Evolutionary conservation across 2,888 invertebrate genomes (phyloP).

Genomic region (Urechis unicinctus): DNA sequence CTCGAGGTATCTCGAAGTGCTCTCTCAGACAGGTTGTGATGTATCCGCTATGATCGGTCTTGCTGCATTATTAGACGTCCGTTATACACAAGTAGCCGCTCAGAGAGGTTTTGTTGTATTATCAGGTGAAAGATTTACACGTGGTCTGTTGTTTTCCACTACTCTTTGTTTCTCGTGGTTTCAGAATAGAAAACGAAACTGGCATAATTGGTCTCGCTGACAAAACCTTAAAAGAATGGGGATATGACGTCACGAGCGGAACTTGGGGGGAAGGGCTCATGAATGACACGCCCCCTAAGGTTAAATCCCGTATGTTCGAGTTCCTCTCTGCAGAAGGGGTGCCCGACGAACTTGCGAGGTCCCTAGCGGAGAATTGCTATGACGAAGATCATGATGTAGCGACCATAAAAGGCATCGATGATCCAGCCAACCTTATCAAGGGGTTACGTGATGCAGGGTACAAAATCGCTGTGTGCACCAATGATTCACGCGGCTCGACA

Average conservation of each 20-base stretch:
- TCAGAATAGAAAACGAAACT: not conserved
- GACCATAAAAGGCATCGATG: not conserved
- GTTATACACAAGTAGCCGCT: too few relatives aligned
- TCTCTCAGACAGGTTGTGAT: too few relatives aligned
- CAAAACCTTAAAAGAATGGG: not conserved
- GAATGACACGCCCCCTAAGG: not conserved
- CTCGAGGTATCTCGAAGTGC: too few relatives aligned
- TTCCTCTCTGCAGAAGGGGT: not conserved
- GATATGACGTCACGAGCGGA: not conserved
- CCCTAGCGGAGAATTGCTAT: not conserved
- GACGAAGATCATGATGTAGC: not conserved
- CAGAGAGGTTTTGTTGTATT: too few relatives aligned
- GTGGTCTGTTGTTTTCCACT: too few relatives aligned
- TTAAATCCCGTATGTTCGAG: not conserved
- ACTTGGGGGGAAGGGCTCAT: not conserved
- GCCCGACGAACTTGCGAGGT: not conserved
- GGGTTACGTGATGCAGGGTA: slow-evolving; percentile 43
- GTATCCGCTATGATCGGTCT: too few relatives aligned
- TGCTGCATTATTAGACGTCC: too few relatives aligned
- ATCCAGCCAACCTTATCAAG: slow-evolving; percentile 3
- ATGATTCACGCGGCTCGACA: slow-evolving; percentile 37
- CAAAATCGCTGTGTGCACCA: slow-evolving; percentile 52
- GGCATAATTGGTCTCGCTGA: not conserved
- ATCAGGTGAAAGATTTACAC: too few relatives aligned
- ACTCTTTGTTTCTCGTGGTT: too few relatives aligned